Evolutionary conservation across 2,888 invertebrate species (phyloP).

Genomic region (Aspidiotus destructor): DNA sequence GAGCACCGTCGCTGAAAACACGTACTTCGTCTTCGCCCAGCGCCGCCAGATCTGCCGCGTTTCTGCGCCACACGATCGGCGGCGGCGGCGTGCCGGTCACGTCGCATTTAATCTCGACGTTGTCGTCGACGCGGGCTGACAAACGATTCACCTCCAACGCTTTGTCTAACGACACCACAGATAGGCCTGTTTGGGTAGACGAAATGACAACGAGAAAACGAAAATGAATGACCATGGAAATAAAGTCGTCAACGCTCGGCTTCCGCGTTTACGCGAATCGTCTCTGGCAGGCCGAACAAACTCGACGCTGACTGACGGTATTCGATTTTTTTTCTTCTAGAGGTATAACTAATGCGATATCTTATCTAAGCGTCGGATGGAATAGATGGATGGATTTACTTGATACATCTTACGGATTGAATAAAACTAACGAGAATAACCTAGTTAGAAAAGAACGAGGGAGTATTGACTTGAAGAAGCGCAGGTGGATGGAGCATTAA

Average conservation of each 20-base stretch:
- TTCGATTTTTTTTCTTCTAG: too few species aligned
- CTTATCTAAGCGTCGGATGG: neutral
- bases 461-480: too few species aligned
- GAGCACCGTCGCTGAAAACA: slow-evolving; percentile 63
- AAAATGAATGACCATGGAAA: slow-evolving; percentile 1
- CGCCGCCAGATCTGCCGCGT: slow-evolving; percentile 52
- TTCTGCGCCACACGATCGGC: slow-evolving; percentile 61
- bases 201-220: slow-evolving; percentile 1
- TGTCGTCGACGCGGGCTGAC: slow-evolving; percentile 61
- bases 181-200: slow-evolving; percentile 48
- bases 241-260: neutral
- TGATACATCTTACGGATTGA: too few species aligned
- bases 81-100: slow-evolving; percentile 60
- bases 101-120: slow-evolving; percentile 68
- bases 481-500: too few species aligned
- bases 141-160: slow-evolving; percentile 59
- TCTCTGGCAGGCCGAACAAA: neutral
- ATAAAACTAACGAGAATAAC: too few species aligned
- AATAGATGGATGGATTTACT: too few species aligned
- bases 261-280: neutral
- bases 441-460: too few species aligned
- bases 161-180: slow-evolving; percentile 61
- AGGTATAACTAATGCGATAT: neutral
- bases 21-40: slow-evolving; percentile 44
- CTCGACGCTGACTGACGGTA: too few species aligned